A percentile compares a stretch with the other conserved stretches of the same genome.
These are phyloP conservation scores for Donacobius atricapilla DNA, from an alignment of 2,113 vertebrate species.

Conservation along the genomic window DNA sequence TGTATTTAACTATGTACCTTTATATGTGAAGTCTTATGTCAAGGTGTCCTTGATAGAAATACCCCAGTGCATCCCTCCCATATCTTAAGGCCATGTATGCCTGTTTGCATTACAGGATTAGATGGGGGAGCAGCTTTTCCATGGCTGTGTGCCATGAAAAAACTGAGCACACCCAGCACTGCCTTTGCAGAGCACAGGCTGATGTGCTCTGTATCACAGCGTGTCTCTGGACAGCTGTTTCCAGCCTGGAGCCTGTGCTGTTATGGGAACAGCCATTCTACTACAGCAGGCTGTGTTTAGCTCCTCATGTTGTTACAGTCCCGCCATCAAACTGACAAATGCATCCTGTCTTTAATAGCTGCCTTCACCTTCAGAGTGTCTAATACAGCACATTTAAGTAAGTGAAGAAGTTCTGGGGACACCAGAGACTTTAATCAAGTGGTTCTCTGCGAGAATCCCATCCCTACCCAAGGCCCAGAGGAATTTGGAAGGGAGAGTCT, in stretches of 20 bases:
- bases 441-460: neutral
- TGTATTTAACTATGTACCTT: neutral
- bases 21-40: neutral
- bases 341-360: neutral
- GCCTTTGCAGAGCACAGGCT: neutral
- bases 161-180: neutral
- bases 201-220: fast-evolving
- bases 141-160: neutral
- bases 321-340: neutral
- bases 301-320: neutral
- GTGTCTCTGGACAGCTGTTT: neutral
- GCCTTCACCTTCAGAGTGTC: neutral
- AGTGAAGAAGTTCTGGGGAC: neutral
- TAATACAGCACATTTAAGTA: neutral
- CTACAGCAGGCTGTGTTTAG: neutral
- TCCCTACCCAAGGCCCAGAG: neutral
- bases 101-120: neutral
- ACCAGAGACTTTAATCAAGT: neutral
- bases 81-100: neutral
- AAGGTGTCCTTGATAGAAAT: neutral
- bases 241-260: neutral
- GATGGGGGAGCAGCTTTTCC: neutral
- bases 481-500: neutral
- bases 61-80: neutral
- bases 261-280: neutral